Evolutionary conservation across 2,888 invertebrate genomes (phyloP).

Genomic region (Drosophila ezoana): DNA sequence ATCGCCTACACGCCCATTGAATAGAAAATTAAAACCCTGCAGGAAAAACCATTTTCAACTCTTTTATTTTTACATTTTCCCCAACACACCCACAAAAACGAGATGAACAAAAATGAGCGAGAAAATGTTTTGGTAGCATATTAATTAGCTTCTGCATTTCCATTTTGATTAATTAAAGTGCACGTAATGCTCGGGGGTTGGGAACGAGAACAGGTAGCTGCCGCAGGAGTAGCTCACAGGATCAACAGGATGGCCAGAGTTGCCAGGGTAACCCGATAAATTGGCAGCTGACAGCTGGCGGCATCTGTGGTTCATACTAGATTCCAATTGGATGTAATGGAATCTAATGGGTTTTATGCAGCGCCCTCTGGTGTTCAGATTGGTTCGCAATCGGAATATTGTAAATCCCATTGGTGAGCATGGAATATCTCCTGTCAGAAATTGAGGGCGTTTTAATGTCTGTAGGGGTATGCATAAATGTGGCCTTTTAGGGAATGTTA

Average conservation of each 20-base stretch:
- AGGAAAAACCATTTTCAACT: conserved; percentile 38
- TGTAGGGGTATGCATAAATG: too few relatives aligned
- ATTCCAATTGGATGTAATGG: conserved; percentile 45
- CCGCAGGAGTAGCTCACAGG: conserved; percentile 2
- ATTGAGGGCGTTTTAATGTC: neutral
- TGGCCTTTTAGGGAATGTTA: too few relatives aligned
- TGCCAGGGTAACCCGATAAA: conserved; percentile 8
- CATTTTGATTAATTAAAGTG: conserved; percentile 74
- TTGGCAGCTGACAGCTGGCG: conserved; percentile 35
- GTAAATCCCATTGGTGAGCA: neutral
- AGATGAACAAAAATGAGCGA: neutral
- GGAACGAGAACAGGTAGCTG: conserved; percentile 16
- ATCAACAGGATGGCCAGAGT: conserved; percentile 39
- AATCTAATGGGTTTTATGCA: neutral
- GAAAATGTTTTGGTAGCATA: conserved; percentile 73
- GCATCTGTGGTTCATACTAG: conserved; percentile 29
- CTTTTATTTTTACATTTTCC: conserved; percentile 26
- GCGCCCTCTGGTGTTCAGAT: conserved; percentile 53
- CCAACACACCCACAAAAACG: conserved; percentile 22
- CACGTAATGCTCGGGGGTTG: conserved; percentile 55
- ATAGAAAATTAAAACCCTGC: neutral
- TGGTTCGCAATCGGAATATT: neutral
- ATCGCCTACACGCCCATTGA: conserved; percentile 79
- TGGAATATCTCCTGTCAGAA: neutral
- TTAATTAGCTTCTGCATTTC: conserved; percentile 68